A percentile compares a stretch with the other conserved stretches of the same genome.
phyloP scores from a whole-genome alignment of 2,113 vertebrate genomes.

The Megalops atlanticus region DNA sequence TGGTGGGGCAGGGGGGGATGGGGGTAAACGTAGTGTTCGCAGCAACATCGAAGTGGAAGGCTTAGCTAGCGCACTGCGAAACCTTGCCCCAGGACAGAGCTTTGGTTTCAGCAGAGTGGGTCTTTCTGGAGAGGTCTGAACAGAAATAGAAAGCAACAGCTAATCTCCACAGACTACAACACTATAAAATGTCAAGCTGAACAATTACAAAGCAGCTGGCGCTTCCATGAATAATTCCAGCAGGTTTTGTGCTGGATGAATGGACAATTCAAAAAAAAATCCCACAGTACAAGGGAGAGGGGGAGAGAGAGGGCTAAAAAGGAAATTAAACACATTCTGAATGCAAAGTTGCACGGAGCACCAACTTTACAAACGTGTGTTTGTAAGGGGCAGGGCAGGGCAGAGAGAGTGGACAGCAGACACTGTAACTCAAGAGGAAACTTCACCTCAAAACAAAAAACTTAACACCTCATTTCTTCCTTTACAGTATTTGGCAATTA shows the following conservation, averaged over 20 bases:
- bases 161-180: conserved; percentile 61
- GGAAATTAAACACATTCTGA: conserved; percentile 24
- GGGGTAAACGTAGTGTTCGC: neutral
- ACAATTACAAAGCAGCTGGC: conserved; percentile 56
- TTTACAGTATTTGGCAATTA: too few species aligned
- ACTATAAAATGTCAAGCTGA: conserved; percentile 64
- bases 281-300: too few species aligned
- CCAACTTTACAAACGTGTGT: neutral
- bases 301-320: neutral
- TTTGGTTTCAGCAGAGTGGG: neutral
- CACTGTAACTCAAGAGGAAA: neutral
- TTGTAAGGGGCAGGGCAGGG: neutral
- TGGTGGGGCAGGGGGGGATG: neutral
- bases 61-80: neutral
- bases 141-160: conserved; percentile 57
- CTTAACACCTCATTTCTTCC: too few species aligned
- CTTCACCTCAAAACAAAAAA: too few species aligned
- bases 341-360: neutral
- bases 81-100: neutral
- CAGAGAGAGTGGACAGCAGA: too few species aligned
- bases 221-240: neutral
- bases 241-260: neutral
- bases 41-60: too few species aligned
- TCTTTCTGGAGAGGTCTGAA: neutral
- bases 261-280: neutral